Evolutionary conservation across 2,113 vertebrate species (phyloP).

Genomic region (Cavia aperea): DNA sequence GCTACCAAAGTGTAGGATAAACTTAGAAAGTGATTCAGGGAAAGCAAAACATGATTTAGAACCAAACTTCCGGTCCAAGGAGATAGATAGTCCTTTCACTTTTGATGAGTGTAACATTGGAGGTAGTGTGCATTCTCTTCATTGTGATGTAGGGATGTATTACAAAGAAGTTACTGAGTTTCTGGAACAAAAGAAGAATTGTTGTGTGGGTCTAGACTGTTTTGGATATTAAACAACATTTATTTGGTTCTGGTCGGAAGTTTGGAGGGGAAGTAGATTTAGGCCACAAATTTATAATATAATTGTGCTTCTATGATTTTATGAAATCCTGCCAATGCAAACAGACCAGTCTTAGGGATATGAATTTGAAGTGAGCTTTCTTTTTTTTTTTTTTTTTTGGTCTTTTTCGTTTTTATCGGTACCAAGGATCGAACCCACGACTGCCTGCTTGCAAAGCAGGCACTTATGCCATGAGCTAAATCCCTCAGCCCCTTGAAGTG

Average conservation of each 20-base stretch:
- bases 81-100: not conserved
- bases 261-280: conserved; percentile 26
- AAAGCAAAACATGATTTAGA: not conserved
- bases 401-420: too few species aligned
- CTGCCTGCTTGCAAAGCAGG: too few species aligned
- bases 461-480: too few species aligned
- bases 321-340: conserved; percentile 18
- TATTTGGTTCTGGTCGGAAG: conserved; percentile 46
- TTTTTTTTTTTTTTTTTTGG: too few species aligned
- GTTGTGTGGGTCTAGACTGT: conserved; percentile 38
- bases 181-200: conserved; percentile 60
- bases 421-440: too few species aligned
- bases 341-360: not conserved
- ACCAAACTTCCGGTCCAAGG: not conserved
- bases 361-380: conserved; percentile 11
- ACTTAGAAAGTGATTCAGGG: not conserved
- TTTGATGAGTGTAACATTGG: not conserved
- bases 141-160: not conserved
- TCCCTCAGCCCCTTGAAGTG: not conserved
- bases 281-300: conserved; percentile 43
- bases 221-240: conserved; percentile 29
- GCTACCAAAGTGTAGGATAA: not conserved
- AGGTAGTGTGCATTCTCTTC: conserved; percentile 2
- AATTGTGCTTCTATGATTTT: conserved; percentile 43
- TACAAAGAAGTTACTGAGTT: conserved; percentile 59